A percentile compares a stretch with the other conserved stretches of the same genome.
Conservation (phyloP, 2,113 vertebrate genomes). For the Pyrgilauda ruficollis region DNA sequence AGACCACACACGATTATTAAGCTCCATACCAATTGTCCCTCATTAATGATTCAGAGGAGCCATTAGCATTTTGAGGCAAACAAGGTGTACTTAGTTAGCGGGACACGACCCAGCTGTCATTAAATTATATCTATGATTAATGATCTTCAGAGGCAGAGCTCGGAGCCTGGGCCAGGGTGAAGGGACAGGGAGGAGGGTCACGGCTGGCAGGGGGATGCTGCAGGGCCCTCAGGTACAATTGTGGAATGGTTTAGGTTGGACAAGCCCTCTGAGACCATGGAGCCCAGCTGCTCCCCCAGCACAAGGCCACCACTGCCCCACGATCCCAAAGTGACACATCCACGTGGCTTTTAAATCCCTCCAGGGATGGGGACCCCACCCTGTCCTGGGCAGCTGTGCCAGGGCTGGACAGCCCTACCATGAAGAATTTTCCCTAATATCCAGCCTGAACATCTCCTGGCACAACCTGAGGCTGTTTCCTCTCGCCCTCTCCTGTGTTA, state of each 20-base stretch:
- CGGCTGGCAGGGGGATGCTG: background rate
- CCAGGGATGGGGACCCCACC: background rate
- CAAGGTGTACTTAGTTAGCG: conserved; percentile 90
- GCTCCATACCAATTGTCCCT: conserved; percentile 80
- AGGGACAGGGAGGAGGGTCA: conserved; percentile 43
- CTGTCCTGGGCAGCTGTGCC: background rate
- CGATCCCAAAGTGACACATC: background rate
- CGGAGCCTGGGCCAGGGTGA: conserved; percentile 71
- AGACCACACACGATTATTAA: conserved; percentile 70
- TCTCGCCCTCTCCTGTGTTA: rapidly evolving
- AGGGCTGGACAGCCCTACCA: background rate
- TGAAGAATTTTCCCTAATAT: background rate
- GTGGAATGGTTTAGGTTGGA: background rate
- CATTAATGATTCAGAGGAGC: conserved; percentile 84
- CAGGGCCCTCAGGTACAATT: background rate
- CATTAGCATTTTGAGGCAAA: conserved; percentile 99
- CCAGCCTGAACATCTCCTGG: background rate
- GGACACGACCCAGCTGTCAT: conserved; percentile 95
- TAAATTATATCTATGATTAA: conserved; percentile 99
- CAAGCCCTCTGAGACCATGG: background rate
- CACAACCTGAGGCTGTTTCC: background rate
- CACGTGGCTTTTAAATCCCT: rapidly evolving
- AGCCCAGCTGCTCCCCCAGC: background rate
- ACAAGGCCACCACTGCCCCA: background rate
- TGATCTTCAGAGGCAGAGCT: conserved; percentile 90